Evolutionary conservation across 23 tunicate species (phyloP).

Genomic region (Ciona savignyi): DNA sequence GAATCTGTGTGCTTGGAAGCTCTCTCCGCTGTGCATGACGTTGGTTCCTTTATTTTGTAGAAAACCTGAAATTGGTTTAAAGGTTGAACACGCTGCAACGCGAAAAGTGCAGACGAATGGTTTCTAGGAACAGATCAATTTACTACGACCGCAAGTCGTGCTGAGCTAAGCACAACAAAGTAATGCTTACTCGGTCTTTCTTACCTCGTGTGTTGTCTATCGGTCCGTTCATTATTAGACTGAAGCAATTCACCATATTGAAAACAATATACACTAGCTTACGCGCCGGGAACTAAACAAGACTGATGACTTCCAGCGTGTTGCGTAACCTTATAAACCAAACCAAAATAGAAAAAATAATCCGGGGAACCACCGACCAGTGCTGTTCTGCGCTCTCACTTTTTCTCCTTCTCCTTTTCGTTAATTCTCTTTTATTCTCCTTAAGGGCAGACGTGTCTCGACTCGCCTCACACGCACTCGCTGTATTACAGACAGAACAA

Average conservation of each 20-base stretch:
- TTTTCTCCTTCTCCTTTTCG: not conserved
- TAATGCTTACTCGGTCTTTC: not conserved
- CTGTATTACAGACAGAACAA: too few species aligned
- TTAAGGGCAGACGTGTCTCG: not conserved
- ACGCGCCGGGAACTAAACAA: not conserved
- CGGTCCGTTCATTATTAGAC: not conserved
- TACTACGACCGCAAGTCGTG: not conserved
- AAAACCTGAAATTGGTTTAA: not conserved
- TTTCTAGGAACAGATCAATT: not conserved
- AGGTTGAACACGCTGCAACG: not conserved
- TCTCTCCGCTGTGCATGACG: not conserved
- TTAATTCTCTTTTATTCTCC: not conserved
- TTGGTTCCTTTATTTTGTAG: not conserved
- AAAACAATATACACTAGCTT: not conserved
- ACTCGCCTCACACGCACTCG: not conserved
- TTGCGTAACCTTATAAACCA: not conserved
- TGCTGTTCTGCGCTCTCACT: not conserved
- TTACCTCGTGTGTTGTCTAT: too few species aligned
- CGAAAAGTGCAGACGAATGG: not conserved
- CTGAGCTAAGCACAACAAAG: not conserved
- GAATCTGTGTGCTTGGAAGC: not conserved
- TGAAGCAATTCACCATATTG: not conserved
- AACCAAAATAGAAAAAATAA: not conserved
- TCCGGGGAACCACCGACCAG: not conserved
- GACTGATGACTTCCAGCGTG: not conserved